Evolutionary conservation across 2,888 invertebrate genomes (phyloP).

Genomic region (Apoderus coryli): DNA sequence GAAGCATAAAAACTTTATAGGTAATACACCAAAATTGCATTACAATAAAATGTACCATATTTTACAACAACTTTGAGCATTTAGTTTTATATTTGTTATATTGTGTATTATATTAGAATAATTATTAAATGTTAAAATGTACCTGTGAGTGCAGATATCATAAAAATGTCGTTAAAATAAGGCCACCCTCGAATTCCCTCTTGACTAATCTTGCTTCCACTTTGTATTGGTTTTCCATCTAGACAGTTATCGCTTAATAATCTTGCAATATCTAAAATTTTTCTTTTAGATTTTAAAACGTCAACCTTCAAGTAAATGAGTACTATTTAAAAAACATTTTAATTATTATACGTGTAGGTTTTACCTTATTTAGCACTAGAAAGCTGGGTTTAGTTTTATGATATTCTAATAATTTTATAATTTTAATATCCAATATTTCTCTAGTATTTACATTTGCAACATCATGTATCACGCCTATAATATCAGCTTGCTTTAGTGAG

Average conservation of each 20-base stretch:
- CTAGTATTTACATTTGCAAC: conserved; percentile 55
- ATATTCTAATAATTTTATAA: conserved; percentile 51
- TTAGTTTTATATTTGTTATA: too few species aligned
- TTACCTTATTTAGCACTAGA: conserved; percentile 81
- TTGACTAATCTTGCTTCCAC: conserved; percentile 15
- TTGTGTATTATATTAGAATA: too few species aligned
- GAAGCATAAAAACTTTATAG: too few species aligned
- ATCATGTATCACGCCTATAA: conserved; percentile 80
- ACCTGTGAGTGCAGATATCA: conserved; percentile 75
- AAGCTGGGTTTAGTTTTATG: conserved; percentile 48
- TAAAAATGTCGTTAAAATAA: conserved; percentile 78
- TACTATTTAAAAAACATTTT: too few species aligned
- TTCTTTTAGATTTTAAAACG: conserved; percentile 50
- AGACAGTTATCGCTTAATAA: conserved; percentile 45
- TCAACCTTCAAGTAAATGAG: conserved; percentile 51
- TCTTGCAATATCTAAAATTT: conserved; percentile 56
- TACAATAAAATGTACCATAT: too few species aligned
- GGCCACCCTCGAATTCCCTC: conserved; percentile 42
- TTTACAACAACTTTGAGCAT: too few species aligned
- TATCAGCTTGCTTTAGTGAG: conserved; percentile 55
- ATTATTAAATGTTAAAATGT: conserved; percentile 8
- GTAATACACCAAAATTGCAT: too few species aligned
- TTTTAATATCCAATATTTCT: conserved; percentile 50
- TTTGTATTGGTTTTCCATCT: conserved; percentile 24
- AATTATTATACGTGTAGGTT: too few species aligned